These are phyloP conservation scores for Dicrurus megarhynchus DNA, from an alignment of 2,113 vertebrate genomes.

Conservation along the genomic window DNA sequence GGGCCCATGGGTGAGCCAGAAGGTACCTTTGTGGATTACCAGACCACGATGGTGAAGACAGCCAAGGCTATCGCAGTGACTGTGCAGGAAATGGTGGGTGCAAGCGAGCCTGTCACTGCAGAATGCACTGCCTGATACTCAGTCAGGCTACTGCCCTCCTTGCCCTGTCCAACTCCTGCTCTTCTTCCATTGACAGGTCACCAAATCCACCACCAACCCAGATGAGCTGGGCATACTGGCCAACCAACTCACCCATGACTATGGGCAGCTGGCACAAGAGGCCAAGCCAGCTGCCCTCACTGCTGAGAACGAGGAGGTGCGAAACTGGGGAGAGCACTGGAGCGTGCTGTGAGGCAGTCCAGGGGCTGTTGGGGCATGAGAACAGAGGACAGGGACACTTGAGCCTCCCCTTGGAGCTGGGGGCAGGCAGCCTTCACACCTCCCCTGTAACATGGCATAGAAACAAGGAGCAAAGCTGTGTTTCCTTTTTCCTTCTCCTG, in stretches of 20 bases:
- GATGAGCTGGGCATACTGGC: slow-evolving; percentile 92
- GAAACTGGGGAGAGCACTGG: background rate
- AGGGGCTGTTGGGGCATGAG: background rate
- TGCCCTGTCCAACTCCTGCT: background rate
- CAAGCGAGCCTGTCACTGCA: background rate
- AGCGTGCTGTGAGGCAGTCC: background rate
- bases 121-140: background rate
- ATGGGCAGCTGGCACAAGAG: slow-evolving; percentile 87
- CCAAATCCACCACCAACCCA: slow-evolving; percentile 92
- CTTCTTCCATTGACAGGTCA: slow-evolving; percentile 78
- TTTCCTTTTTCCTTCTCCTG: background rate
- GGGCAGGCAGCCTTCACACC: background rate
- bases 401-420: accelerated
- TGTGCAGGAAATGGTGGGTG: slow-evolving; percentile 94
- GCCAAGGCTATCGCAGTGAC: slow-evolving; percentile 97
- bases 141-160: background rate
- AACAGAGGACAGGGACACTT: background rate
- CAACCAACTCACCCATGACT: slow-evolving; percentile 93
- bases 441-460: background rate
- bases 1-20: slow-evolving; percentile 84
- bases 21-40: slow-evolving; percentile 97
- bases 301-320: slow-evolving; percentile 89
- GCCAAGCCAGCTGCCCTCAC: slow-evolving; percentile 92
- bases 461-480: background rate
- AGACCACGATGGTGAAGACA: slow-evolving; percentile 97